These are phyloP conservation scores for Styela plicata DNA, from an alignment of 23 tunicate genomes.

Conservation along the genomic window DNA sequence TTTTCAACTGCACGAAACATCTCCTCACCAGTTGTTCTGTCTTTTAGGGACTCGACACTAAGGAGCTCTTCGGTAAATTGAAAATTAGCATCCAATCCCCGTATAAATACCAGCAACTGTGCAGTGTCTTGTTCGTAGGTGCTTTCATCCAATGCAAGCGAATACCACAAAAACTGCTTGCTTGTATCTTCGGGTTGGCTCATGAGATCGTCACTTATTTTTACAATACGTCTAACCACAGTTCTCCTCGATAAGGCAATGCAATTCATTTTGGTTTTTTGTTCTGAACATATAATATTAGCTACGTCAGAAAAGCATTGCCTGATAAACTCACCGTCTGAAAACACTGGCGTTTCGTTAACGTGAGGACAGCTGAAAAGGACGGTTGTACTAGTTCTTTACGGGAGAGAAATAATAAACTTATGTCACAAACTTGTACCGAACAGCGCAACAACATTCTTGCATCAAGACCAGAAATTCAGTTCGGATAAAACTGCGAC, in stretches of 20 bases:
- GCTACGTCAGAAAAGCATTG: conserved; percentile 32
- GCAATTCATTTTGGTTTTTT: conserved; percentile 19
- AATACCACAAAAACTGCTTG: conserved; percentile 23
- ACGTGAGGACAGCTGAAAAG: too few relatives aligned
- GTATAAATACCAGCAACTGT: conserved; percentile 37
- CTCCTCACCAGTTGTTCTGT: conserved; percentile 49
- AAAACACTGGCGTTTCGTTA: too few relatives aligned
- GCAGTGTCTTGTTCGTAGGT: conserved; percentile 43
- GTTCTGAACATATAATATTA: conserved; percentile 39
- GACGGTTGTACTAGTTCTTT: too few relatives aligned
- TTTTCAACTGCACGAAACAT: conserved; percentile 4
- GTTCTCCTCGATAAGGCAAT: conserved; percentile 38
- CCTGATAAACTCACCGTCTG: conserved; percentile 41
- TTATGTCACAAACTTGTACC: too few relatives aligned
- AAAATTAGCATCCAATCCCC: conserved; percentile 43
- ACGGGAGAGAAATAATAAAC: too few relatives aligned
- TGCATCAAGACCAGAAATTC: too few relatives aligned
- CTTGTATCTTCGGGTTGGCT: conserved; percentile 3
- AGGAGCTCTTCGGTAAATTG: conserved; percentile 37
- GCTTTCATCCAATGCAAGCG: conserved; percentile 47
- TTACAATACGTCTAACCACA: conserved; percentile 36
- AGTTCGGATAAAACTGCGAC: too few relatives aligned
- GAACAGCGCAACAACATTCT: too few relatives aligned
- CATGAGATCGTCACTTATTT: conserved; percentile 22
- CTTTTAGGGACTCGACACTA: conserved; percentile 33